Evolutionary conservation across 2,797 vertebrate species (phyloP), one percentile per base, ranked within the genome.

Genomic region (Astyanax mexicanus): DNA sequence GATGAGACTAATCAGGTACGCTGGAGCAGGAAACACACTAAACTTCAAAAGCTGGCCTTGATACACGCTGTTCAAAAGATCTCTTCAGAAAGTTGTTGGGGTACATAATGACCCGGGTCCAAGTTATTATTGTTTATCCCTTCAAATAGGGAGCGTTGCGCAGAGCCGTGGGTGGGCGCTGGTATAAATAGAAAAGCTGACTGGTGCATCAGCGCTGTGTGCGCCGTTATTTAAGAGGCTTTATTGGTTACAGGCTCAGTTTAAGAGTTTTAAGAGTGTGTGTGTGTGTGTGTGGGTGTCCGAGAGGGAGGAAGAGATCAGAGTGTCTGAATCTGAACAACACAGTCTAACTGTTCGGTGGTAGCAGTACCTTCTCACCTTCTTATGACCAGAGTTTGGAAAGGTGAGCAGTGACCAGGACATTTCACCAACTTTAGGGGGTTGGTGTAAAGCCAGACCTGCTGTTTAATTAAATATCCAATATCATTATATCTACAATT

Each of bases 241-340:
- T 49, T 51, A 51, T 38, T 10, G 70, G 57, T 19, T 61, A 23
- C n/a, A 35, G 40, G 29, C 38, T 72, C 19, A 7, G 69, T 9
- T 45, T 58, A 21, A 73, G 21, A 9, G 35, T n/a, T n/a, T n/a
- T n/a, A n/a, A n/a, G n/a, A n/a, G 44, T 64, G 71, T 52, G 71
- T 38, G 57, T 47, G 60, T 29, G 71, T n/a, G 44, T 64, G 71
- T 52, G 71, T 38, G 57, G 47, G 60, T 29, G 71, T 38, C 19
- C 3, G 17, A 54, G 15, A 57, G 25, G 37, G 57, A 19, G 6
- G 11, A 40, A 40, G n/a, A 42, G 35, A 21, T 6, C 15, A 37
- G 32, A 1, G n/a, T 37, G 58, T 40, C 11, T 23, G 37, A 66
- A 58, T 67, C 25, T n/a, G 21, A 27, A 35, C 17, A 57, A 35